Evolutionary conservation across 2,113 vertebrate species (phyloP), one percentile per base, ranked within the genome.

Genomic region (Grammomys surdaster): DNA sequence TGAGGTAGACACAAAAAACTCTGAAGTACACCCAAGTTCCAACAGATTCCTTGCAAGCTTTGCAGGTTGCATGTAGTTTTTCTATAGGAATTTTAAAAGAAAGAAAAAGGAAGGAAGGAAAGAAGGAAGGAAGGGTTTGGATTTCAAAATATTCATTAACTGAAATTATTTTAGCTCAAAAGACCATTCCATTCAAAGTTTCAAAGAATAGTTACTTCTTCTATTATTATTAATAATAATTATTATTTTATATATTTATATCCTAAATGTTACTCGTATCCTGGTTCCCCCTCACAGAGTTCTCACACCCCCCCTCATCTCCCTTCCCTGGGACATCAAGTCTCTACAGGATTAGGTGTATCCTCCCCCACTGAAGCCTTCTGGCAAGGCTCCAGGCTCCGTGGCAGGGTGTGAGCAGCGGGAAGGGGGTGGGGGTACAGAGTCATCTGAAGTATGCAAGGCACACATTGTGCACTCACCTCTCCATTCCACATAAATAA

Each of bases 401-500:
- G 22, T 9, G 3, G 12, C 67, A 69, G 6, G 28, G 67, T 33
- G 4, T 69, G 31, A 69, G 67, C 67, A 76, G 95, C 85, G 63
- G 19, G 17, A 40, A 77, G 36, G 4, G 19, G 72, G 33, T 26
- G 14, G 13, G 86, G 20, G 3, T 17, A 8, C 73, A 93, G 11
- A 26, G 70, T 56, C 17, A 85, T 72, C 16, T 77, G 67, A 73
- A 60, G 36, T 54, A 36, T 43, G 36, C 22, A 60, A 20, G n/a
- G 17, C 0, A 43, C 0, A 9, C 7, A 87, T n/a, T 91, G 73
- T 93, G 28, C 46, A 88, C 94, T 97, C 82, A 56, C 43, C 73
- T 95, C 94, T 97, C 92, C 72, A 82, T 94, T 95, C 91, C 56
- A 26, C 56, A 58, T 31, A 96, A 97, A 97, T 56, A 88, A 40